phyloP scores from a whole-genome alignment of 2,113 vertebrate species.

The Ictalurus punctatus region DNA sequence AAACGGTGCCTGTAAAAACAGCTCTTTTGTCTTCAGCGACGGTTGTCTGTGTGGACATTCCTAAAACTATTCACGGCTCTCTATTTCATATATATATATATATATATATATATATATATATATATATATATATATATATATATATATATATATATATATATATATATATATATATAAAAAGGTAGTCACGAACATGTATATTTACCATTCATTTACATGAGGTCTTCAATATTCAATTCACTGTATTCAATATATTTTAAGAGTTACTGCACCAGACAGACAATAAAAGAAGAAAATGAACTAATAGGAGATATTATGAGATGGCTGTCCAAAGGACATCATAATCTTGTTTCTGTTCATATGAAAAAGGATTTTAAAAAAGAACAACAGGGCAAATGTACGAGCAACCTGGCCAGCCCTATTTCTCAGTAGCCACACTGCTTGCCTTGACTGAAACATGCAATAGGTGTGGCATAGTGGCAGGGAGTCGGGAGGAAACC shows the following conservation, averaged over 20 bases:
- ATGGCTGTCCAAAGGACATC: too few species aligned
- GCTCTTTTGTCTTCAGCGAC: too few species aligned
- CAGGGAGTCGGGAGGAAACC: slow-evolving; percentile 67
- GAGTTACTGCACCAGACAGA: background rate
- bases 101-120: background rate
- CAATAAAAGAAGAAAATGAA: background rate
- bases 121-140: too few species aligned
- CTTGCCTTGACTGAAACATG: slow-evolving; percentile 70
- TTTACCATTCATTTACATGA: background rate
- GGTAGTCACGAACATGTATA: background rate
- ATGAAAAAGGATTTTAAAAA: background rate
- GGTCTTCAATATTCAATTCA: background rate
- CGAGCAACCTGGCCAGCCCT: slow-evolving; percentile 11
- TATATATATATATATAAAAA: too few species aligned
- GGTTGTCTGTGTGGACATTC: too few species aligned
- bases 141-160: too few species aligned
- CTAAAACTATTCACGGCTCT: too few species aligned
- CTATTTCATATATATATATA: too few species aligned
- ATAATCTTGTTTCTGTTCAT: background rate
- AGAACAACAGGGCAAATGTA: slow-evolving; percentile 27
- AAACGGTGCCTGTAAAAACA: too few species aligned
- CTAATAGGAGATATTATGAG: background rate
- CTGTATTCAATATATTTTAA: background rate
- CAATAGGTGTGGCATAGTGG: slow-evolving; percentile 75
- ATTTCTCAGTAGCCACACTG: slow-evolving; percentile 63